Evolutionary conservation across 2,888 invertebrate genomes (phyloP).

Genomic region (Globia sparganii): DNA sequence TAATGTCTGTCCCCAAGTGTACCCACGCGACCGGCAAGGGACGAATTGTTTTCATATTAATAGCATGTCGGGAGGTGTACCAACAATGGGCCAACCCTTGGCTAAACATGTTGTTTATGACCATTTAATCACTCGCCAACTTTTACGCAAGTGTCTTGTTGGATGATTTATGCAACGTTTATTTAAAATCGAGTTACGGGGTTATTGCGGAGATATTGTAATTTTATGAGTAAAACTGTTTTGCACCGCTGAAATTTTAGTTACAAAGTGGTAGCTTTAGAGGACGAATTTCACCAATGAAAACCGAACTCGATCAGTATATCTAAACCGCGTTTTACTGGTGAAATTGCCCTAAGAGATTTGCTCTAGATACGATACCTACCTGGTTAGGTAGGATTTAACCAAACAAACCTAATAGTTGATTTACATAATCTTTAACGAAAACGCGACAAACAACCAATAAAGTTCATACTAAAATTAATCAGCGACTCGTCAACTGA

Average conservation of each 20-base stretch:
- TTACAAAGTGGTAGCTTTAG: neutral
- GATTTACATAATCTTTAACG: neutral
- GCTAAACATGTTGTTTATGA: constrained; percentile 77
- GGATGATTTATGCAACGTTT: constrained; percentile 13
- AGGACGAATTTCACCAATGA: constrained; percentile 1
- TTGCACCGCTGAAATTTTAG: neutral
- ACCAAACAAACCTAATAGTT: neutral
- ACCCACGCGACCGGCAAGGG: constrained; percentile 83
- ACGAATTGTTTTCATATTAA: constrained; percentile 90
- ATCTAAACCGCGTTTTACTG: no score
- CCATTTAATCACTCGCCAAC: constrained; percentile 72
- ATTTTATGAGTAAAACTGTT: neutral
- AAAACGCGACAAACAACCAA: neutral
- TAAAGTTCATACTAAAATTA: neutral
- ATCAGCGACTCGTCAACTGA: constrained; percentile 43
- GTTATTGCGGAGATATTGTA: neutral
- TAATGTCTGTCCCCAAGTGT: constrained; percentile 74
- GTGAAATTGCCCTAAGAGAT: no score
- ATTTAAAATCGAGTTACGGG: neutral
- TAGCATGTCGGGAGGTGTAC: constrained; percentile 86
- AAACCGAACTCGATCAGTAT: neutral
- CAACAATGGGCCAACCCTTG: constrained; percentile 80
- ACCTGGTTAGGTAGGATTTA: no score
- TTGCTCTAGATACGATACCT: no score
- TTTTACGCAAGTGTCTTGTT: constrained; percentile 26